Conservation (phyloP, 2,113 vertebrate species). For the Phocoena phocoena region DNA sequence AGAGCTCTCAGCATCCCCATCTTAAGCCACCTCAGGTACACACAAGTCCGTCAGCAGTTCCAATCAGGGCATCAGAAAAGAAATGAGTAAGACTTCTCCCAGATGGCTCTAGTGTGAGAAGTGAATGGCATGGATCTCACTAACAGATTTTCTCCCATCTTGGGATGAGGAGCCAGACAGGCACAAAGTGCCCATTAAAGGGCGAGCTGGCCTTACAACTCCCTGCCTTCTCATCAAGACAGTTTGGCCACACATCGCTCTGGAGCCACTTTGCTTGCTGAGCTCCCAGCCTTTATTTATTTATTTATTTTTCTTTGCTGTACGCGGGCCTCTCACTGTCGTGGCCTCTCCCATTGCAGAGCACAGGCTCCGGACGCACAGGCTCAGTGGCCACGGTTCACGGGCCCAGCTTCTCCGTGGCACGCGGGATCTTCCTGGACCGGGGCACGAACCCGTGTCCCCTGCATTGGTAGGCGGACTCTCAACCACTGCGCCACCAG, state of each 20-base stretch:
- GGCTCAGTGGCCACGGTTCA: too few species aligned
- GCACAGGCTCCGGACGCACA: too few species aligned
- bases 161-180: conserved; percentile 66
- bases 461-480: too few species aligned
- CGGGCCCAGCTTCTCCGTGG: too few species aligned
- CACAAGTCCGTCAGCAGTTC: conserved; percentile 70
- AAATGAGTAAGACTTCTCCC: conserved; percentile 76
- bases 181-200: conserved; percentile 65
- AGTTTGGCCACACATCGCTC: background rate
- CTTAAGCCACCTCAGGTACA: conserved; percentile 76
- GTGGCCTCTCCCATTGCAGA: too few species aligned
- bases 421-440: too few species aligned
- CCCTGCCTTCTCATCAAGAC: conserved; percentile 33
- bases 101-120: conserved; percentile 66
- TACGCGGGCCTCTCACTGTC: too few species aligned
- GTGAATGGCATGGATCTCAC: conserved; percentile 27
- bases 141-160: conserved; percentile 73
- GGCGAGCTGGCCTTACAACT: background rate
- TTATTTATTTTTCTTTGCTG: too few species aligned
- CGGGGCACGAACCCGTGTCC: too few species aligned
- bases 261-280: conserved; percentile 17
- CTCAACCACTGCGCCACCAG: too few species aligned
- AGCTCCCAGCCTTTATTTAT: conserved; percentile 26
- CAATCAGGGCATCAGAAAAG: conserved; percentile 78
- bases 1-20: conserved; percentile 77